Evolutionary conservation across 2,113 vertebrate genomes (phyloP), one percentile per base, ranked within the genome.

Genomic region (Nesogale talazaci): DNA sequence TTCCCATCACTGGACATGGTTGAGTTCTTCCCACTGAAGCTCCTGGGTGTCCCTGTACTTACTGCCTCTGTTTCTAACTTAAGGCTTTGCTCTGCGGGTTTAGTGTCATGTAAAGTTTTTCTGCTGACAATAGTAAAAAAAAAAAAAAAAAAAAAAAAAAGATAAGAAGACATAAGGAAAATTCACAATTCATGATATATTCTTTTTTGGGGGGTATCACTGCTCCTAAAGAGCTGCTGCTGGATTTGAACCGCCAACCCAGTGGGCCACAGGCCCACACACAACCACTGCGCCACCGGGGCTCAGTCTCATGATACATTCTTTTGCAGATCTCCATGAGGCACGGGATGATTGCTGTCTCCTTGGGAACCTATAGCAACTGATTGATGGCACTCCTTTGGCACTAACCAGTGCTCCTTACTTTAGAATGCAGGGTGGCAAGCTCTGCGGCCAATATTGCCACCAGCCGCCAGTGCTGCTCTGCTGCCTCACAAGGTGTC

Each of bases 341-440:
- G 56, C 2, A 15, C 1, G 6, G 81, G 40, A 36, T 0, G 16
- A 11, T 3, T 6, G 22, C 15, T n/a, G 29, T n/a, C 57, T 52
- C 27, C 5, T 0, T 14, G 22, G 75, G 74, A 80, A 42, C 56
- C 19, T 25, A 46, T 0, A 79, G 16, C 67, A 22, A 40, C 36
- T 25, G 16, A 31, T 12, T 77, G 29, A 19, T 1, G 17, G 6
- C 16, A 3, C 1, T 31, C n/a, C 6, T 0, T 0, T 23, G 29
- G 38, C 15, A 36, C 23, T 4, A n/a, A 27, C 5, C 0, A 1
- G 4, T 52, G 0, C 6, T 29, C 52, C 17, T 23, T 0, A 2
- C 15, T 0, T 22, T 0, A 17, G 31, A 52, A 23, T 0, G 10
- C 25, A 61, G 61, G 57, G 40, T 15, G 11, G 77, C 59, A 52